A percentile compares a stretch with the other conserved stretches of the same genome.
Conservation (phyloP, 1,140 invertebrate genomes). For the Copidosoma floridanum region DNA sequence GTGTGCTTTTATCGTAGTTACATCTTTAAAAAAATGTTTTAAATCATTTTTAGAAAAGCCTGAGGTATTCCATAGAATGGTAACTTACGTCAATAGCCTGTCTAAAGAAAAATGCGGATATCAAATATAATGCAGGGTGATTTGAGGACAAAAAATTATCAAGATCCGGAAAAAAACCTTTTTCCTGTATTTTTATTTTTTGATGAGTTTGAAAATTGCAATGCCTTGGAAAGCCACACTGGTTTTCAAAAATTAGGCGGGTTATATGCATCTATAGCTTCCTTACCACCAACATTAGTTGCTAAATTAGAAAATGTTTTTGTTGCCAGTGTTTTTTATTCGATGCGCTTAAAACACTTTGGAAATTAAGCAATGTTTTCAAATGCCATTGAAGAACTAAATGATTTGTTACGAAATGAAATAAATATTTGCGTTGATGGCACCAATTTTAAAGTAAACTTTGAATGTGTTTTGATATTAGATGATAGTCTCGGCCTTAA, state of each 20-base stretch:
- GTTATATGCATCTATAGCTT: constrained; percentile 17
- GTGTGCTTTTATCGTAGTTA: no score
- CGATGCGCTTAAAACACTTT: constrained; percentile 23
- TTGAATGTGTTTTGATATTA: constrained; percentile 3
- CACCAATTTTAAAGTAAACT: not conserved
- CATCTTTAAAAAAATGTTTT: no score
- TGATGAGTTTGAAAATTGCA: constrained; percentile 29
- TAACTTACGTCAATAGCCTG: not conserved
- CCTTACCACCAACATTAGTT: constrained; percentile 7
- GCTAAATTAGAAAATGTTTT: constrained; percentile 19
- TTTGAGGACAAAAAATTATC: constrained; percentile 12
- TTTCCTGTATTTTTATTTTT: constrained; percentile 24
- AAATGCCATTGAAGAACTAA: constrained; percentile 9
- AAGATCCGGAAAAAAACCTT: constrained; percentile 8
- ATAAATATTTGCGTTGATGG: not conserved
- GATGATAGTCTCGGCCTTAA: constrained; percentile 2
- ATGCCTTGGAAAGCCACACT: constrained; percentile 24
- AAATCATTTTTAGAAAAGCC: no score
- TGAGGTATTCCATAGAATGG: not conserved
- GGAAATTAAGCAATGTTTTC: constrained; percentile 12
- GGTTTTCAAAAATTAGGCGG: constrained; percentile 33
- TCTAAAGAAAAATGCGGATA: not conserved
- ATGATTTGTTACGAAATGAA: constrained; percentile 8
- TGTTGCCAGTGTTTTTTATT: constrained; percentile 10
- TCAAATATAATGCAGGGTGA: not conserved